phyloP scores from a whole-genome alignment of 2,113 vertebrate species.

The Falcunculus frontatus region DNA sequence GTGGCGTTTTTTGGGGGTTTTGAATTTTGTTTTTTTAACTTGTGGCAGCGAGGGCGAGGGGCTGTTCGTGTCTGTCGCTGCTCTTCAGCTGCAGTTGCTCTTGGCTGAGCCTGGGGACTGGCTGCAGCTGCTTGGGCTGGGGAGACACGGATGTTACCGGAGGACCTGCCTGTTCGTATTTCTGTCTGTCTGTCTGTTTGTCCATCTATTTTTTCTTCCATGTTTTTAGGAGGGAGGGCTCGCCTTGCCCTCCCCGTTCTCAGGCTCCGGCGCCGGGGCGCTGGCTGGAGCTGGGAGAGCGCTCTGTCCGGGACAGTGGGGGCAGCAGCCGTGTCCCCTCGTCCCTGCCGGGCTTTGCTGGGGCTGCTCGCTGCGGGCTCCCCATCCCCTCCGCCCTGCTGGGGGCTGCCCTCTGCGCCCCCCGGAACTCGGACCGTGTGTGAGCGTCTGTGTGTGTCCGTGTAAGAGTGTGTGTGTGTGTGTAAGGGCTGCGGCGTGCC shows the following conservation, averaged over 20 bases:
- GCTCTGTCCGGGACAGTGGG: background rate
- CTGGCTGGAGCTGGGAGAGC: background rate
- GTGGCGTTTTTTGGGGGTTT: background rate
- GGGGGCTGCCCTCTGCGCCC: background rate
- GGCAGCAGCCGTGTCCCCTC: background rate
- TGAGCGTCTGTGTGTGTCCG: background rate
- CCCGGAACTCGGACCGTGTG: background rate
- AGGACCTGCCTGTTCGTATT: background rate
- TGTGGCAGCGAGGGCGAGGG: background rate
- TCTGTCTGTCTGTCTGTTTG: background rate
- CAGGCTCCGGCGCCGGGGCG: background rate
- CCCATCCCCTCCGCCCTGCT: background rate
- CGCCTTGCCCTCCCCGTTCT: background rate
- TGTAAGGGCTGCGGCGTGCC: background rate
- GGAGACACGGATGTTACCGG: background rate
- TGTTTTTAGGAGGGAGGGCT: background rate
- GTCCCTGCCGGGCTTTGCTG: background rate
- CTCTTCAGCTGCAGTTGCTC: constrained; percentile 35
- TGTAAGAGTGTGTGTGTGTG: background rate
- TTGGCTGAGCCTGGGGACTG: background rate
- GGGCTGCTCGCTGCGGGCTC: background rate
- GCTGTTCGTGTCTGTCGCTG: background rate
- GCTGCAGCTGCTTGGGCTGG: constrained; percentile 1
- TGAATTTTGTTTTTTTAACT: background rate
- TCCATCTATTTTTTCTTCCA: background rate